Evolutionary conservation across 2,797 vertebrate species (phyloP).

Genomic region (Crenuchus spilurus): DNA sequence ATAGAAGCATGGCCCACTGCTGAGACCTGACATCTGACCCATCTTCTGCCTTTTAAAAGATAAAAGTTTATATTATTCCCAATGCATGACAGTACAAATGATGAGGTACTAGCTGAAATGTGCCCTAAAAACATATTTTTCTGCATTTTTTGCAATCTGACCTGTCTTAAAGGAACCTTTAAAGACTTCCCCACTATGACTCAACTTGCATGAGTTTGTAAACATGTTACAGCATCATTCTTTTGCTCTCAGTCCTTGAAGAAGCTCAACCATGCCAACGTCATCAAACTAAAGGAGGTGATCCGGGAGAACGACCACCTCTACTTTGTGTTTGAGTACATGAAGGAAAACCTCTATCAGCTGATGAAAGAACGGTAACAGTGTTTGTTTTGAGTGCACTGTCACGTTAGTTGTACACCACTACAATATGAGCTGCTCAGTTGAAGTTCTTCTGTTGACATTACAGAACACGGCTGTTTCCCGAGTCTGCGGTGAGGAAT

Average conservation of each 20-base stretch:
- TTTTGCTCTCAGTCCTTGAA: slow-evolving; percentile 89
- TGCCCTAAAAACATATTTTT: background rate
- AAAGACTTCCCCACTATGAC: background rate
- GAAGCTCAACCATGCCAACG: slow-evolving; percentile 97
- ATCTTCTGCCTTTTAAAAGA: background rate
- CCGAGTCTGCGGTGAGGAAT: slow-evolving; percentile 97
- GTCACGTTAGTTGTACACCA: no score
- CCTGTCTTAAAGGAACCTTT: background rate
- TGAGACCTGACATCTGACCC: background rate
- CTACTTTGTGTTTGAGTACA: slow-evolving; percentile 99
- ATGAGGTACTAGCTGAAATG: background rate
- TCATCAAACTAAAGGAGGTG: slow-evolving; percentile 97
- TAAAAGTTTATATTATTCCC: background rate
- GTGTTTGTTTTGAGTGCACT: background rate
- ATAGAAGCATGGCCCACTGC: background rate
- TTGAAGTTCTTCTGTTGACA: slow-evolving; percentile 61
- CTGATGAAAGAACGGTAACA: slow-evolving; percentile 97
- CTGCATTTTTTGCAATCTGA: background rate
- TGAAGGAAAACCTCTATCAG: slow-evolving; percentile 99
- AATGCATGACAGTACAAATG: background rate
- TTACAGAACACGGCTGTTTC: slow-evolving; percentile 83
- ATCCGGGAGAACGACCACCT: slow-evolving; percentile 97
- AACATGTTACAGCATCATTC: slow-evolving; percentile 57
- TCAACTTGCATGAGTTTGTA: background rate
- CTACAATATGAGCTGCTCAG: slow-evolving; percentile 63